Evolutionary conservation across 2,113 vertebrate species (phyloP).

Genomic region (Tetrao urogallus): DNA sequence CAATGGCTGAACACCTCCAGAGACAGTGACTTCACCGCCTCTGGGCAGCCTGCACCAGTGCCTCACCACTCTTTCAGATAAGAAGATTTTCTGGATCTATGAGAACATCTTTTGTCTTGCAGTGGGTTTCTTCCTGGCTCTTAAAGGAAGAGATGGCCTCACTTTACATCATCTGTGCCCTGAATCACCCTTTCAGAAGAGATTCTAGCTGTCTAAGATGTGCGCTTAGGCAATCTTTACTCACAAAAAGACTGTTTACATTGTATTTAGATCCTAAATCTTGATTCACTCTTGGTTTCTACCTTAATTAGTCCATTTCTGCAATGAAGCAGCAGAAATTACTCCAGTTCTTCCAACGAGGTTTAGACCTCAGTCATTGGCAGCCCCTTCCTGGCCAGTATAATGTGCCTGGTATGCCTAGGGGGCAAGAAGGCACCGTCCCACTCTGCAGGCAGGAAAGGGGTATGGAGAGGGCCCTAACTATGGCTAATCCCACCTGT

Average conservation of each 20-base stretch:
- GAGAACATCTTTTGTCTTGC: neutral
- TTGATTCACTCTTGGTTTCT: neutral
- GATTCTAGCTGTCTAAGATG: neutral
- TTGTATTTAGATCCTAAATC: neutral
- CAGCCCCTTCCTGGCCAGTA: neutral
- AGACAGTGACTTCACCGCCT: too few relatives aligned
- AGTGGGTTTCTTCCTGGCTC: neutral
- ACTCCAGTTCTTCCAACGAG: neutral
- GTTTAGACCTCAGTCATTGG: neutral
- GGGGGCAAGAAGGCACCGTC: neutral
- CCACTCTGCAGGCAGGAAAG: neutral
- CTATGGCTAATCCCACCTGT: neutral
- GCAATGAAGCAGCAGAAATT: neutral
- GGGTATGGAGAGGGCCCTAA: accelerated
- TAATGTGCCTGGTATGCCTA: neutral
- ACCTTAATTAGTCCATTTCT: neutral
- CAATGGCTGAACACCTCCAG: too few relatives aligned
- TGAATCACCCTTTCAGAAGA: neutral
- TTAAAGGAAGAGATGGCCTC: neutral
- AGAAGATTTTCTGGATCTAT: neutral
- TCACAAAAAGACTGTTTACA: neutral
- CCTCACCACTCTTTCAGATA: too few relatives aligned
- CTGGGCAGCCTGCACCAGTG: too few relatives aligned
- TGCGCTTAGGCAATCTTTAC: neutral
- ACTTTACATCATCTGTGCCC: neutral